Evolutionary conservation across 2,888 invertebrate genomes (phyloP).

Genomic region (Eupithecia insigniata): DNA sequence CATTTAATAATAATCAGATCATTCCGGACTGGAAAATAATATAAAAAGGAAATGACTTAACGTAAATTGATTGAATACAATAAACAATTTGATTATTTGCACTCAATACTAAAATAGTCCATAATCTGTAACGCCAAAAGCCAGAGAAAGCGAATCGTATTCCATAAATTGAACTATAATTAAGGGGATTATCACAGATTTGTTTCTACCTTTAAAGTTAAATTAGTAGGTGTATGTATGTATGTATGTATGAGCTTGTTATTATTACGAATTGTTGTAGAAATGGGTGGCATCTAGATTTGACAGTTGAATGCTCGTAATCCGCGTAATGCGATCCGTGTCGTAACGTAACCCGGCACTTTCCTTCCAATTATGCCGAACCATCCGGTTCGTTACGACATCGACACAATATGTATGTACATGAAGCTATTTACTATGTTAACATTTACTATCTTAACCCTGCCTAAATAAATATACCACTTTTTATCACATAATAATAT

Average conservation of each 20-base stretch:
- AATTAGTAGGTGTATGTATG: not conserved
- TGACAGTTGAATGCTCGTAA: slow-evolving; percentile 32
- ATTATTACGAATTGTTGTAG: not conserved
- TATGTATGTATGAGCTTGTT: not conserved
- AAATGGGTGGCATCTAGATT: slow-evolving; percentile 34
- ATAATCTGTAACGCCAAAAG: not conserved
- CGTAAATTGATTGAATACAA: not conserved
- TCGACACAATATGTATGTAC: not conserved
- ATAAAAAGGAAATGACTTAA: not conserved
- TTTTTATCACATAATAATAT: slow-evolving; percentile 6
- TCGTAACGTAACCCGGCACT: slow-evolving; percentile 34
- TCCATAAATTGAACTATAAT: not conserved
- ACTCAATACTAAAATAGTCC: not conserved
- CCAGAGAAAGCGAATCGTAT: not conserved
- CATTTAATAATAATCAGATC: not conserved
- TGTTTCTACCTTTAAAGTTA: not conserved
- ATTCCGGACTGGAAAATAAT: not conserved
- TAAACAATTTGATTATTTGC: not conserved
- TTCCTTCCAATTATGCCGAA: slow-evolving; percentile 40
- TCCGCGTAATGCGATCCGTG: slow-evolving; percentile 36
- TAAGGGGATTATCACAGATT: not conserved
- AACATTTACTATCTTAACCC: not conserved
- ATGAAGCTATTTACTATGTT: not conserved
- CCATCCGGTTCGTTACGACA: slow-evolving; percentile 31
- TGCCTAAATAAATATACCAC: not conserved